Conservation (phyloP, 2,797 vertebrate genomes). For the Ataeniobius toweri region DNA sequence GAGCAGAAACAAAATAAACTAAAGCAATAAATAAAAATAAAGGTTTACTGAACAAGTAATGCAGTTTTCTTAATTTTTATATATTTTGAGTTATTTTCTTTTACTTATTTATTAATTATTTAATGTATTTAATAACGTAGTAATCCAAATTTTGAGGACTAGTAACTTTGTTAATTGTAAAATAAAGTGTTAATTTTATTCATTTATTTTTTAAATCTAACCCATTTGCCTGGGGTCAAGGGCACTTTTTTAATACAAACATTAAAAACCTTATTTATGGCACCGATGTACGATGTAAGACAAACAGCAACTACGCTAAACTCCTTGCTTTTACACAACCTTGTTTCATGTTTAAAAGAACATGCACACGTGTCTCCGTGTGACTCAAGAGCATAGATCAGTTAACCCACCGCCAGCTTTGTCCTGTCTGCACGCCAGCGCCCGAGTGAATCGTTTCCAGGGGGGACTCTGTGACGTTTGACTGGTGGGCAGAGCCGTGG, state of each 20-base stretch:
- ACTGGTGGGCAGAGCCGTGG: constrained; percentile 88
- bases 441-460: constrained; percentile 84
- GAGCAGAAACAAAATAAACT: no score
- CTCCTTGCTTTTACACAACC: background rate
- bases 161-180: background rate
- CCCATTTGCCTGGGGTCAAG: background rate
- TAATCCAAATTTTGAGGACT: background rate
- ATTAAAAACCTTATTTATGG: no score
- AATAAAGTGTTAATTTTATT: no score
- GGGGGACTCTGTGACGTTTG: constrained; percentile 83
- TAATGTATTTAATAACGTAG: background rate
- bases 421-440: constrained; percentile 83
- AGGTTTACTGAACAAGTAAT: background rate
- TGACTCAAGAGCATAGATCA: no score
- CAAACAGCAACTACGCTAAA: background rate
- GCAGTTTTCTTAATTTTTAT: background rate
- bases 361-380: background rate
- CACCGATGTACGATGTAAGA: background rate
- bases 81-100: background rate
- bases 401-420: constrained; percentile 90
- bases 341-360: background rate
- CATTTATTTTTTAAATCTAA: no score
- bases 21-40: background rate
- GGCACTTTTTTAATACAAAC: background rate
- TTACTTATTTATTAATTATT: background rate